A percentile compares a stretch with the other conserved stretches of the same genome.
These are phyloP conservation scores for Perca schrenkii DNA, from an alignment of 2,113 vertebrate species.

Conservation along the genomic window DNA sequence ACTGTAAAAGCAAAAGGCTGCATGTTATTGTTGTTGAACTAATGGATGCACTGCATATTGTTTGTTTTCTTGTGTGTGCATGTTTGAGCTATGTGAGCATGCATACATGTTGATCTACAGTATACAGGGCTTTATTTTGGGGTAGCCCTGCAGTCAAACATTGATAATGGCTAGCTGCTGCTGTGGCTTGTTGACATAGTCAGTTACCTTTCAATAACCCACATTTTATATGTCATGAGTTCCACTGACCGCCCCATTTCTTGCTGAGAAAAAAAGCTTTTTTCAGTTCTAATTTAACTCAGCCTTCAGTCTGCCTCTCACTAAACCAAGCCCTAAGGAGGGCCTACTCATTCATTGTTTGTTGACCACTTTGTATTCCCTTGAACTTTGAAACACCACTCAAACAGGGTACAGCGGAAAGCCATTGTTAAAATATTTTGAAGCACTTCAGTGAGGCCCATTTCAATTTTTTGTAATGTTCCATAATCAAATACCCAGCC, in stretches of 20 bases:
- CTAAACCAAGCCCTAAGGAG: slow-evolving; percentile 6
- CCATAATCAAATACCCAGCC: slow-evolving; percentile 29
- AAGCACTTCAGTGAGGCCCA: not conserved
- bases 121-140: not conserved
- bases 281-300: slow-evolving; percentile 13
- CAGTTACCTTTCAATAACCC: slow-evolving; percentile 2
- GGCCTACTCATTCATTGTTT: slow-evolving; percentile 37
- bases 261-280: slow-evolving; percentile 12
- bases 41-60: not conserved
- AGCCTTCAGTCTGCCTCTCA: not conserved
- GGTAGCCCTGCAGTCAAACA: slow-evolving; percentile 14
- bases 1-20: slow-evolving; percentile 25
- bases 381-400: slow-evolving; percentile 46
- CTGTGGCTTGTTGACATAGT: slow-evolving; percentile 23
- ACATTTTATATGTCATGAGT: slow-evolving; percentile 1
- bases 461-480: slow-evolving; percentile 12
- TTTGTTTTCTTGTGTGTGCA: slow-evolving; percentile 12
- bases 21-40: not conserved
- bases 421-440: too few species aligned
- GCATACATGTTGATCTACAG: not conserved
- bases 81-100: not conserved
- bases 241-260: slow-evolving; percentile 7
- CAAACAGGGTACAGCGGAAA: slow-evolving; percentile 2
- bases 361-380: slow-evolving; percentile 30
- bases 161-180: slow-evolving; percentile 10